Base-by-base conservation (phyloP, 1,140 invertebrate genomes). In the Megathymus violae region DNA sequence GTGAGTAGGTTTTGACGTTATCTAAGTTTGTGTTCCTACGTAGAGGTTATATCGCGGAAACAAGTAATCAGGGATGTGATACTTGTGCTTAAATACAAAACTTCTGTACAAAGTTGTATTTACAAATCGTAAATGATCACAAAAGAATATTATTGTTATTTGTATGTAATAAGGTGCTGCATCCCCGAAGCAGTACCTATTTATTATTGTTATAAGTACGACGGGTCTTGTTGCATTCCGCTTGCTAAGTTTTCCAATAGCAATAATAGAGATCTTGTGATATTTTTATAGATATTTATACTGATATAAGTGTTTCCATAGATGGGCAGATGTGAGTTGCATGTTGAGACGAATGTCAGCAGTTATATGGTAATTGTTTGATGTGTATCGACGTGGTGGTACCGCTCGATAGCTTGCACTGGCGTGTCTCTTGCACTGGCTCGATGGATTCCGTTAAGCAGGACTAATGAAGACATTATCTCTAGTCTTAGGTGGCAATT, bases 291-390 rank as follows among this genome's bases (percentile, higher is more conserved):
- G 34, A 62, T 64, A 54, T 60, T 54, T 71, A 59, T 71, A 52
- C 36, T 61, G 62, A 74, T 67, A 66, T 54, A 47, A 54, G 66
- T 71, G 54, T 72, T 64, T 58, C 62, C 65, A 69, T 52, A 85
- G 84, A 67, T 83, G 85, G 81, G 69, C 68, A 22, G 73, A 78
- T 78, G 60, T 76, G 69, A 66, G 52, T 56, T 79, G 70, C 69
- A 58, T 67, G 70, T 66, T 78, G 62, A 76, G 74, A 58, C 74
- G 63, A 65, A 69, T 64, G 15, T 60, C 67, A 47, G 69, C 69
- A 41, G 65, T 76, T 60, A 74, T 67, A 71, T 74, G 78, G 73
- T 85, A 76, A 85, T 48, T 70, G 67, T 50, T 11, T 48, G 51
- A 16, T 56, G 22, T 50, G 31, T 31, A 17, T n/a, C n/a, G n/a